phyloP scores from a whole-genome alignment of 1,140 invertebrate genomes.

The Drosophila gunungcola region DNA sequence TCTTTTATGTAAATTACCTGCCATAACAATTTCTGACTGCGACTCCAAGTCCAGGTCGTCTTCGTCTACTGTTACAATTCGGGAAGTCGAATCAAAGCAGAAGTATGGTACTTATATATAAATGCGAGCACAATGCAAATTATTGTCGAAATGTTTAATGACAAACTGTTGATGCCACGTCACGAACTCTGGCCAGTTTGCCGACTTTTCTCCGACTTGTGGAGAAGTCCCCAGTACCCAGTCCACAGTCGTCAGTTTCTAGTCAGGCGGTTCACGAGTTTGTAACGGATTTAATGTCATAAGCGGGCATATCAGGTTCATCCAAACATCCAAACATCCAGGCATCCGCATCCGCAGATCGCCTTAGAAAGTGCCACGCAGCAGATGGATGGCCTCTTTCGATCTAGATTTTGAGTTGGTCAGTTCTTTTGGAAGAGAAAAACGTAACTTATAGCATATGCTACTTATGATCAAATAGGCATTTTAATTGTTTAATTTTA shows the following conservation, averaged over 20 bases:
- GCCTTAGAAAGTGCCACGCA: conserved; percentile 13
- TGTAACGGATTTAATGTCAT: conserved; percentile 73
- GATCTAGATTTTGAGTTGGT: conserved; percentile 2
- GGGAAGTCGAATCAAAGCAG: conserved; percentile 65
- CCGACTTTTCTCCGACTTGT: conserved; percentile 4
- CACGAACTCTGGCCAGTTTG: conserved; percentile 70
- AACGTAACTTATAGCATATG: no score
- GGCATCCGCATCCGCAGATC: conserved; percentile 4
- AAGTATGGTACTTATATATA: conserved; percentile 36
- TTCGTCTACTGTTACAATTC: conserved; percentile 72
- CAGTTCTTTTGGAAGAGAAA: no score
- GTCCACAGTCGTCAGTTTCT: background rate
- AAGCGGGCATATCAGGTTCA: conserved; percentile 70
- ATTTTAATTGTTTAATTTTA: no score
- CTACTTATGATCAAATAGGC: no score
- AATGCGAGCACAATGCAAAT: conserved; percentile 74
- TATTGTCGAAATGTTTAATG: conserved; percentile 85
- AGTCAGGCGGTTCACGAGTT: conserved; percentile 73
- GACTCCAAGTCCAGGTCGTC: conserved; percentile 20
- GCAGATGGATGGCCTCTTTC: conserved; percentile 13
- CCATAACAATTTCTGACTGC: conserved; percentile 67
- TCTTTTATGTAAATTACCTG: conserved; percentile 82
- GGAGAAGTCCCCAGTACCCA: no score
- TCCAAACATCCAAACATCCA: background rate
- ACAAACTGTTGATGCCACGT: conserved; percentile 84